Evolutionary conservation across 2,888 invertebrate species (phyloP).

Genomic region (Ennomos fuscantarius): DNA sequence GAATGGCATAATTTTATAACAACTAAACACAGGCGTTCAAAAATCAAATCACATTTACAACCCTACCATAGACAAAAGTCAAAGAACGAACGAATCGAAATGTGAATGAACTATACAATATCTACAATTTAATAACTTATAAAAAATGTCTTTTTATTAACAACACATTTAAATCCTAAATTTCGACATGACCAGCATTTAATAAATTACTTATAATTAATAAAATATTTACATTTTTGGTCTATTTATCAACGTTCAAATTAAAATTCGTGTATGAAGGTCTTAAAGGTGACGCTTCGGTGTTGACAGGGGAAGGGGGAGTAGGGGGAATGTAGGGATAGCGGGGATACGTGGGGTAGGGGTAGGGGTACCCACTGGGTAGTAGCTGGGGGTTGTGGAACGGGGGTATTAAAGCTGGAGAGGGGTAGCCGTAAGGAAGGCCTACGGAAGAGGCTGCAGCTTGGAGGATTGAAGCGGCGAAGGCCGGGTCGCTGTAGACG

Average conservation of each 20-base stretch:
- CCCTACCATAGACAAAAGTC: conserved; percentile 34
- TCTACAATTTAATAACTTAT: conserved; percentile 32
- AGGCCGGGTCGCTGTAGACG: conserved; percentile 96
- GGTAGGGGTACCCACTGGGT: conserved; percentile 84
- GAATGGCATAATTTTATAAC: too few relatives aligned
- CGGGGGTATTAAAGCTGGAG: conserved; percentile 85
- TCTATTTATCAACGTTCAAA: conserved; percentile 77
- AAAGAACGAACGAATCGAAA: conserved; percentile 29
- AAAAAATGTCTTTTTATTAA: conserved; percentile 38
- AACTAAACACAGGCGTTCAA: conserved; percentile 19
- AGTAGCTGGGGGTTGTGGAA: conserved; percentile 84
- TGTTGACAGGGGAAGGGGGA: conserved; percentile 74
- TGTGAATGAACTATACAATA: conserved; percentile 41
- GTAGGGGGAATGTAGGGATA: conserved; percentile 85
- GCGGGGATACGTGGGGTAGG: conserved; percentile 81
- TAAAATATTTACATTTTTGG: conserved; percentile 27
- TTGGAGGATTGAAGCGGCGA: conserved; percentile 96
- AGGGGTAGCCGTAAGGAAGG: conserved; percentile 86
- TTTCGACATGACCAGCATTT: conserved; percentile 39
- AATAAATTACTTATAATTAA: conserved; percentile 40
- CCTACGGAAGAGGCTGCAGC: conserved; percentile 92
- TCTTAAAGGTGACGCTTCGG: conserved; percentile 74
- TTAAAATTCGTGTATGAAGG: conserved; percentile 79
- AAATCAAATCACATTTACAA: conserved; percentile 33
- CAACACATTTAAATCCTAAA: conserved; percentile 27